Conservation (phyloP, 2,113 vertebrate species). For the Anas platyrhynchos region DNA sequence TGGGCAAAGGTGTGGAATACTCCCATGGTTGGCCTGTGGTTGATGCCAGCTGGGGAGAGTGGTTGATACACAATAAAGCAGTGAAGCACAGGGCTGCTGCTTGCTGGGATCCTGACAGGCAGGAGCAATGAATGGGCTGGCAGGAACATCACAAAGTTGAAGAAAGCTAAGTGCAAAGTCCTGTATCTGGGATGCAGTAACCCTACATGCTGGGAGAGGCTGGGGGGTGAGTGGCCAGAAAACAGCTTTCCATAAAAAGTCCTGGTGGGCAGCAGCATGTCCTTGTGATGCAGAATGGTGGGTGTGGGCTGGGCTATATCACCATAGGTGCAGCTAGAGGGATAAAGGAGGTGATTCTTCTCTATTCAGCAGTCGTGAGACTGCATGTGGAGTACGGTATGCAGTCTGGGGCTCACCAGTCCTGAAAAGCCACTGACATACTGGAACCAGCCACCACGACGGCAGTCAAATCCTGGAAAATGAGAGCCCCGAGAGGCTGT, state of each 20-base stretch:
- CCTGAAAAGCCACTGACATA: accelerated
- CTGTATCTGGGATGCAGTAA: background rate
- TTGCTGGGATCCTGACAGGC: background rate
- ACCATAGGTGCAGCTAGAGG: background rate
- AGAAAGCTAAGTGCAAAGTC: background rate
- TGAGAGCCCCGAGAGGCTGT: no score
- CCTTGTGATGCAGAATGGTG: background rate
- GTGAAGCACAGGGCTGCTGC: background rate
- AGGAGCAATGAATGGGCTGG: background rate
- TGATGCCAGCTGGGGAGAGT: accelerated
- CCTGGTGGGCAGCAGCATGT: background rate
- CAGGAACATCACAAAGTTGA: background rate
- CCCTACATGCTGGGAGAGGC: accelerated
- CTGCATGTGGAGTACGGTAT: no score
- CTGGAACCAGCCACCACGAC: accelerated
- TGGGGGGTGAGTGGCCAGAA: background rate
- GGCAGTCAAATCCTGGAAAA: background rate
- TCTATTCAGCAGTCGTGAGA: background rate
- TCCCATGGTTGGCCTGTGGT: background rate
- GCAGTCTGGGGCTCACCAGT: accelerated
- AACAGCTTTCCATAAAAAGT: background rate
- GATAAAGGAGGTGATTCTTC: background rate
- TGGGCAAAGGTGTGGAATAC: background rate
- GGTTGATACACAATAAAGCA: no score
- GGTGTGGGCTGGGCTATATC: accelerated